Base-by-base conservation (phyloP, 2,888 invertebrate genomes). In the Cosmopolites sordidus region DNA sequence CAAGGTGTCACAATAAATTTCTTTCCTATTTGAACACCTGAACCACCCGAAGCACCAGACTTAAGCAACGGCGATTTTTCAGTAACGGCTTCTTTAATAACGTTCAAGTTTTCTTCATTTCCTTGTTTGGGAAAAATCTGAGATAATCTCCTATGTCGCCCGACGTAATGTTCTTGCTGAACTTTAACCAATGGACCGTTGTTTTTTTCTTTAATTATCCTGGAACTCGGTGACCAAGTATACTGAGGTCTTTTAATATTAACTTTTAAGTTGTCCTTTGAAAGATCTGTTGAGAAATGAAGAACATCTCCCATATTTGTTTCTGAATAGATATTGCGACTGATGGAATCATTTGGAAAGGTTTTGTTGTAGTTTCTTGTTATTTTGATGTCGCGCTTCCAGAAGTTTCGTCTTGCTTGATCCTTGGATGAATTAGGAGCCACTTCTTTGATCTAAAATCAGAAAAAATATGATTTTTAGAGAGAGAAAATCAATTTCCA, bases 351-450 rank as follows among this genome's bases (percentile, higher is more conserved):
- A 22, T 66, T 67, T n/a, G 65, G 65, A 16, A 70, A 44, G 2
- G 61, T 77, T 61, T 73, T 76, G 62, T 81, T 81, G 56, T 81
- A 79, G 56, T 79, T 76, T 15, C 83, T 69, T 0, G 80, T 79
- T 48, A 81, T 75, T 69, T 80, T 81, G 5, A 84, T 76, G 64
- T 83, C 84, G 59, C 81, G 78, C 62, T 78, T 79, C 83, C 83
- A 85, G 67, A 84, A 84, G 40, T 60, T 62, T 45, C 77, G 73
- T 15, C 72, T 65, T 2, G 60, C 61, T 51, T 73, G 71, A 56
- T 74, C 75, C 51, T 69, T 73, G 1, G 75, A 75, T 29, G 78
- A 76, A 1, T 80, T 65, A 0, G 83, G 82, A 16, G 80, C 79
- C 1, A 83, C 83, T 73, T 82, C 79, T 70, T 83, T 83, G 1